Conservation (phyloP, 2,888 invertebrate genomes). For the Tanaodytes sp. region DNA sequence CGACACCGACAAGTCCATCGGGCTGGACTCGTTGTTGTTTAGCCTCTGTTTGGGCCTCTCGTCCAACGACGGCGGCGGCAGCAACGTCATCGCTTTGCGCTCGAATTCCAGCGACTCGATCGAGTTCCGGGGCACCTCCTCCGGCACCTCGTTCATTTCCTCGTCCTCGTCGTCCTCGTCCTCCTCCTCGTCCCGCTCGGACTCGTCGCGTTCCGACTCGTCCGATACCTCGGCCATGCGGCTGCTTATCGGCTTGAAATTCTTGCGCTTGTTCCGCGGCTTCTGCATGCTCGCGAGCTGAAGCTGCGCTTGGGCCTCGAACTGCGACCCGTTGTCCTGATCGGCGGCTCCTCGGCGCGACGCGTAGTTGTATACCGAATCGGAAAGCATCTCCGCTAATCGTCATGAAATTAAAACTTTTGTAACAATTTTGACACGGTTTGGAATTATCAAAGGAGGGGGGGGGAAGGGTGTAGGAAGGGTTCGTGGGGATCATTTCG, state of each 20-base stretch:
- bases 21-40: conserved; percentile 69
- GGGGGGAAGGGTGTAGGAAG: no score
- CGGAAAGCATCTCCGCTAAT: conserved; percentile 72
- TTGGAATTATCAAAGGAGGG: no score
- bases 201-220: conserved; percentile 62
- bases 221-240: conserved; percentile 72
- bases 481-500: no score
- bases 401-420: conserved; percentile 43
- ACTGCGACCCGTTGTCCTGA: conserved; percentile 71
- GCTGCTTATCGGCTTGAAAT: conserved; percentile 73
- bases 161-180: conserved; percentile 50
- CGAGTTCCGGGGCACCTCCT: conserved; percentile 34
- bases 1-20: conserved; percentile 70
- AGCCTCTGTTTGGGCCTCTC: conserved; percentile 61
- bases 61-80: conserved; percentile 56
- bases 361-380: conserved; percentile 72
- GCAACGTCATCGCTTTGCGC: conserved; percentile 63
- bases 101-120: conserved; percentile 64
- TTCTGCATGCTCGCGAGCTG: conserved; percentile 66
- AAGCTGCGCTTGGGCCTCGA: conserved; percentile 65
- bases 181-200: conserved; percentile 51
- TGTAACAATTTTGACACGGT: no score
- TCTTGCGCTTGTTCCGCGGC: conserved; percentile 75
- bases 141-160: conserved; percentile 33
- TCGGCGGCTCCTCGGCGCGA: conserved; percentile 69